Conservation (phyloP, 2,888 invertebrate genomes). For the Scrobipalpa costella region DNA sequence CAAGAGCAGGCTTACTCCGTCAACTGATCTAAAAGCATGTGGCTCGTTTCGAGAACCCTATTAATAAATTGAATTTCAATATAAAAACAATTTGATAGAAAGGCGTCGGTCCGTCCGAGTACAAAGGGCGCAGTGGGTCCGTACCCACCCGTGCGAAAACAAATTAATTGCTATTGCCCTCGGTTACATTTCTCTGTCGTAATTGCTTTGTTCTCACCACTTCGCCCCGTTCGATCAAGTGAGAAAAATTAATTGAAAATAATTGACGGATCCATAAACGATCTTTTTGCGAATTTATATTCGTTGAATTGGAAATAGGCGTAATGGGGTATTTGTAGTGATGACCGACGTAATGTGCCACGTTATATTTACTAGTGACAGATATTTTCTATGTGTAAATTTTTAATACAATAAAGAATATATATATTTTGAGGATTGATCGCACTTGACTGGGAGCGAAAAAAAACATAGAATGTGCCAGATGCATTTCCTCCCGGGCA, state of each 20-base stretch:
- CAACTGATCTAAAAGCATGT: background rate
- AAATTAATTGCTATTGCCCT: constrained; percentile 72
- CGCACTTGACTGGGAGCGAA: no score
- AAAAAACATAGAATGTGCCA: no score
- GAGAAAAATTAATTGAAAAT: constrained; percentile 77
- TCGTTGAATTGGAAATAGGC: background rate
- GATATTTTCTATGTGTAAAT: no score
- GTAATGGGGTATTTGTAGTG: background rate
- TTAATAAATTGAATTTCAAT: constrained; percentile 38
- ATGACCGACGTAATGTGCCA: no score
- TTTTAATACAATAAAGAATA: no score
- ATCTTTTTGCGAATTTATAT: constrained; percentile 20
- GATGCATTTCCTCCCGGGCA: no score
- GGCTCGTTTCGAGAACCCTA: constrained; percentile 19
- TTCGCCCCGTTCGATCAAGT: constrained; percentile 68
- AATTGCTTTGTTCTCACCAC: constrained; percentile 73
- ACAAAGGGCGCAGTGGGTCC: constrained; percentile 65
- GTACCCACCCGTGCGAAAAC: constrained; percentile 67
- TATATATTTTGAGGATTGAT: no score
- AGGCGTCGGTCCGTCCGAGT: constrained; percentile 61
- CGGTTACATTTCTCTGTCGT: constrained; percentile 71
- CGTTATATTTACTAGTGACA: no score
- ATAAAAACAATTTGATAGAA: constrained; percentile 65
- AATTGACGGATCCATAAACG: constrained; percentile 48
- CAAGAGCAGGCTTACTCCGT: background rate